phyloP scores from a whole-genome alignment of 1,140 invertebrate genomes.

The Rhyacophila brunnea region DNA sequence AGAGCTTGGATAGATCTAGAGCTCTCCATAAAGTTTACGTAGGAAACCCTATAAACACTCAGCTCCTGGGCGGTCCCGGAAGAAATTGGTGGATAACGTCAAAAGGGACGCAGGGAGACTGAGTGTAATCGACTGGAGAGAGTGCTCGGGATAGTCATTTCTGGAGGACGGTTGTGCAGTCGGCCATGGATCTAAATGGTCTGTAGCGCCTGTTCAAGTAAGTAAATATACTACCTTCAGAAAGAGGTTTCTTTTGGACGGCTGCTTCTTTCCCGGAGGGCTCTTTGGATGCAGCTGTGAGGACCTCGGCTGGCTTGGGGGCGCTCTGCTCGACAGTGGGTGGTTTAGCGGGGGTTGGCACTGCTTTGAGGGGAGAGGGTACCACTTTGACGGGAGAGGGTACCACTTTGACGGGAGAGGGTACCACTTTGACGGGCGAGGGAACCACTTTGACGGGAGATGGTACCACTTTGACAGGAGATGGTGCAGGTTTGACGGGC shows the following conservation, averaged over 20 bases:
- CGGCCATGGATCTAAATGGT: no score
- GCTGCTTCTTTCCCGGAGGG: neutral
- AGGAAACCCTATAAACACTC: no score
- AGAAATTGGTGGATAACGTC: no score
- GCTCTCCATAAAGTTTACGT: no score
- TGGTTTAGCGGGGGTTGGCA: slow-evolving; percentile 2
- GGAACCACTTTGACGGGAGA: neutral
- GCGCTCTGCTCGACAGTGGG: neutral
- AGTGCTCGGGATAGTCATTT: no score
- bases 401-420: neutral
- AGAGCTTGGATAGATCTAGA: no score
- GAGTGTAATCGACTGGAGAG: no score
- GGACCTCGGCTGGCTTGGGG: neutral
- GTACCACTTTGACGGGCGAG: neutral
- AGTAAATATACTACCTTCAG: no score
- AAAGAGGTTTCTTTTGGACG: neutral
- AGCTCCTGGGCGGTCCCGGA: no score
- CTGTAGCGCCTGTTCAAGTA: no score
- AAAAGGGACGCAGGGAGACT: no score
- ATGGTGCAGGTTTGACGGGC: neutral
- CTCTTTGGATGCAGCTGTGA: neutral
- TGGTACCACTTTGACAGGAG: neutral
- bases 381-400: neutral
- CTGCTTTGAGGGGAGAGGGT: neutral
- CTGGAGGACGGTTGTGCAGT: no score